These are phyloP conservation scores for Siphonodentalium dalli DNA, from an alignment of 2,888 invertebrate genomes.

Conservation along the genomic window DNA sequence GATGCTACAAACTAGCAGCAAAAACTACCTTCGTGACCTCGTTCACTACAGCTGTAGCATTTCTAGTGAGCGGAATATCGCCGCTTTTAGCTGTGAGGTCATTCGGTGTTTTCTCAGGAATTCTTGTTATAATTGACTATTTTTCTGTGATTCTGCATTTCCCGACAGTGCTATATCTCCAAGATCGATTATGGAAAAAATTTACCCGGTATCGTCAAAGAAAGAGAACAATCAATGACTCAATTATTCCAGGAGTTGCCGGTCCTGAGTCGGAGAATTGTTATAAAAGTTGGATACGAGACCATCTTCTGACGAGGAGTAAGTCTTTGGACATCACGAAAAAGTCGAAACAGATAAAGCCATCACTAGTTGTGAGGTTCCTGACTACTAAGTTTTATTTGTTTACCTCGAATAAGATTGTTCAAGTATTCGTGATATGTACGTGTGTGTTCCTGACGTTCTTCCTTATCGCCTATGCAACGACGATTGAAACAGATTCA, in stretches of 20 bases:
- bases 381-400: constrained; percentile 40
- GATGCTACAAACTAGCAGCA: constrained; percentile 51
- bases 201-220: no score
- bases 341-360: constrained; percentile 32
- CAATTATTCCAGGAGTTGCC: no score
- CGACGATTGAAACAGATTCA: constrained; percentile 45
- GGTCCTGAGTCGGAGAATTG: no score
- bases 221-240: no score
- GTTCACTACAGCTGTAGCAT: constrained; percentile 56
- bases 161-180: constrained; percentile 44
- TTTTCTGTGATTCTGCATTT: constrained; percentile 59
- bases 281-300: no score
- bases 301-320: no score
- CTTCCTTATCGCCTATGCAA: constrained; percentile 43
- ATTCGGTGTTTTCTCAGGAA: constrained; percentile 54
- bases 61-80: constrained; percentile 51
- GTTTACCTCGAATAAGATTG: constrained; percentile 40
- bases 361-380: constrained; percentile 32
- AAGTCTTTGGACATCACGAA: no score
- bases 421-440: constrained; percentile 36
- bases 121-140: constrained; percentile 57
- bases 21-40: constrained; percentile 58
- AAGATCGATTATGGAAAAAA: no score
- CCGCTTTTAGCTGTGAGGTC: constrained; percentile 50
- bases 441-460: constrained; percentile 32